These are phyloP conservation scores for Taxidea taxus DNA, from an alignment of 2,113 vertebrate genomes.

Conservation along the genomic window DNA sequence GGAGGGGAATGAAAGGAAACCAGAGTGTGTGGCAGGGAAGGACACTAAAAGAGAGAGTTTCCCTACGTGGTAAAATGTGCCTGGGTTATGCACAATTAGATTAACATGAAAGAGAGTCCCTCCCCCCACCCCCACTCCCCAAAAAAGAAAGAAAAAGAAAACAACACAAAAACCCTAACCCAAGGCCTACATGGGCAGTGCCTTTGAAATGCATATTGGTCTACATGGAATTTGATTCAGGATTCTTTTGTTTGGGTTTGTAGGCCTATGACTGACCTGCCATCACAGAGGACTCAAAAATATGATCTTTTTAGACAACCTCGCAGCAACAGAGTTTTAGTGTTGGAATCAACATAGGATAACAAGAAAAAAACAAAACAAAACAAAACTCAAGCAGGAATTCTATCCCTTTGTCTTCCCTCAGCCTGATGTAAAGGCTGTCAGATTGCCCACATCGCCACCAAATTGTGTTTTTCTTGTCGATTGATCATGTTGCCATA, in stretches of 20 bases:
- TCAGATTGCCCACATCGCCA: conserved; percentile 9
- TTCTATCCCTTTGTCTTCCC: neutral
- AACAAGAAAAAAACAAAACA: neutral
- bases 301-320: neutral
- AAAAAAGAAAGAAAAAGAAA: conserved; percentile 50
- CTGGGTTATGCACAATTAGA: conserved; percentile 54
- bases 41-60: conserved; percentile 1
- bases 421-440: neutral
- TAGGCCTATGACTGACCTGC: neutral
- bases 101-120: conserved; percentile 58
- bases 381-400: neutral
- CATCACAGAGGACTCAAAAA: neutral
- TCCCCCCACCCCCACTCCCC: neutral
- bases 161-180: conserved; percentile 42
- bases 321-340: neutral
- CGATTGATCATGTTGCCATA: neutral
- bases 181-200: neutral
- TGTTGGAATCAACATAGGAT: neutral
- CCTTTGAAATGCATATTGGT: conserved; percentile 69
- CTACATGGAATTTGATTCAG: conserved; percentile 29
- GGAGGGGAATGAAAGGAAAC: neutral
- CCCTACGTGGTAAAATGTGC: conserved; percentile 1
- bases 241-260: conserved; percentile 6
- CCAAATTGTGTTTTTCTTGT: neutral
- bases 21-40: neutral